Evolutionary conservation across 2,888 invertebrate species (phyloP), one percentile per base, ranked within the genome.

Genomic region (Xestia sexstrigata): DNA sequence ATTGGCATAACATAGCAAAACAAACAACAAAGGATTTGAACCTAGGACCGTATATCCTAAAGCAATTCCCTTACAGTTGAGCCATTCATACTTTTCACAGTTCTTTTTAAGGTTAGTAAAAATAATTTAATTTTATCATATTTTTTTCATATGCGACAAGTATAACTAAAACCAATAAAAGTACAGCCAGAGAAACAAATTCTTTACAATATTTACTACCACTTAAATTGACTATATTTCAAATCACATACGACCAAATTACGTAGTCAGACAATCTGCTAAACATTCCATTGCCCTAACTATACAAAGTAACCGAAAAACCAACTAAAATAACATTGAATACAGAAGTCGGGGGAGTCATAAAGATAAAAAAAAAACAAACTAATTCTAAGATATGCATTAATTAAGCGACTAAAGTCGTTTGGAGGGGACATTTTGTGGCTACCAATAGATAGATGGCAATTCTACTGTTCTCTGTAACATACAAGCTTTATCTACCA

Each of bases 301-400:
- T 35, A 6, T n/a, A 45, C 20, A 23, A 74, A 58, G 45, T 20
- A 23, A 58, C 45, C 58, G 26, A 69, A 55, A 75, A 62, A 47
- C 2, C 30, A 49, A 52, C 9, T 39, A 55, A 52, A 60, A 62
- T 47, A 66, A 74, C 72, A 74, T 73, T 45, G n/a, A 72, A 69
- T n/a, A 68, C 17, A 63, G 13, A 65, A 39, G 81, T 73, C 87
- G 71, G 85, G 78, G 75, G 71, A 39, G 55, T 65, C 58, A 76
- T 70, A 74, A 79, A 73, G 70, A 68, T 72, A 5, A 45, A 78
- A 70, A 74, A 66, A 72, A 86, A 83, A 78, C 71, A 76, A 72
- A 74, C 47, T 84, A 82, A 76, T 20, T 58, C 74, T 83, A 87
- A 77, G 82, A 84, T 87, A 88, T 85, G 81, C 73, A 74, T 72